phyloP scores from a whole-genome alignment of 2,113 vertebrate species.

The Tenrec ecaudatus region DNA sequence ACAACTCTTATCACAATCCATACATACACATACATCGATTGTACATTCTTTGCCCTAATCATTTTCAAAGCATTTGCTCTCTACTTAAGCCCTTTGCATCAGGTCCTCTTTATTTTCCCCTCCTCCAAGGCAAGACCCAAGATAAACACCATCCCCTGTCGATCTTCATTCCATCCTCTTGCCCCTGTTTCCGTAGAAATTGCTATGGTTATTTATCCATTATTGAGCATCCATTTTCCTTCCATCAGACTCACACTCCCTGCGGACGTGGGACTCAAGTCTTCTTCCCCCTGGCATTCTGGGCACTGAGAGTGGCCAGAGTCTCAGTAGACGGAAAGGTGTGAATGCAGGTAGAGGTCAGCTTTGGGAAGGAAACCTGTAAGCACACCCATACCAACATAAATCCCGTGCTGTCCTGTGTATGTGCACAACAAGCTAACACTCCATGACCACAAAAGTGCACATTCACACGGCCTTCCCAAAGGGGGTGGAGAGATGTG shows the following conservation, averaged over 20 bases:
- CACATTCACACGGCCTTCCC: background rate
- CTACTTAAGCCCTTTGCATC: too few species aligned
- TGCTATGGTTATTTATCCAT: background rate
- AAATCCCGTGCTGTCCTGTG: fast-evolving
- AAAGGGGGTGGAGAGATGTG: background rate
- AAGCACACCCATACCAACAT: background rate
- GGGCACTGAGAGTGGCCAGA: background rate
- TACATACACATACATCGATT: too few species aligned
- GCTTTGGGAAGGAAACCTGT: background rate
- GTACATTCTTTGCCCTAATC: too few species aligned
- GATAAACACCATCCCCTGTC: background rate
- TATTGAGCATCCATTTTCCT: background rate
- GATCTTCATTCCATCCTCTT: background rate
- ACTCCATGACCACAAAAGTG: background rate
- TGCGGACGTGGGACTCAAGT: background rate
- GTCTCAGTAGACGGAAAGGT: background rate
- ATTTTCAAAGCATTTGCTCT: too few species aligned
- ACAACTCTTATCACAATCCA: too few species aligned
- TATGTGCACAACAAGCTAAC: background rate
- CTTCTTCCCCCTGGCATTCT: too few species aligned
- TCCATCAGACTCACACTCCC: background rate
- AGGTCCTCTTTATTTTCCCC: too few species aligned
- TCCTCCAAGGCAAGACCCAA: background rate
- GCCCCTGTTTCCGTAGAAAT: background rate
- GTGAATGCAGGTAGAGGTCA: background rate